Evolutionary conservation across 1,140 invertebrate species (phyloP).

Genomic region (Neodiprion fabricii): DNA sequence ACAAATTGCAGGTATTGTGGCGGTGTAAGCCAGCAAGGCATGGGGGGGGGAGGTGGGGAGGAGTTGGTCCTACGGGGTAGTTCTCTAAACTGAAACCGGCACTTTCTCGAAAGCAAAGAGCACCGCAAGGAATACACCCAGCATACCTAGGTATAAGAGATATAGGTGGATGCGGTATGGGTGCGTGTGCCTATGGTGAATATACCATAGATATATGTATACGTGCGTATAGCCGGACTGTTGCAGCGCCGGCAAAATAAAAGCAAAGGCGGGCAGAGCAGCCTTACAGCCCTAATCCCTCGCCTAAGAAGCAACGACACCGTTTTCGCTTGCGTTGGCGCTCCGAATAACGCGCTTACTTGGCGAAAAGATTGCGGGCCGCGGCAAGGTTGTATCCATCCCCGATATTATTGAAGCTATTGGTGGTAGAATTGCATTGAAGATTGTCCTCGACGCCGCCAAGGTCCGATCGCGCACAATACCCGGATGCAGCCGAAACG

Average conservation of each 20-base stretch:
- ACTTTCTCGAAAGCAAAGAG: neutral
- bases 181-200: neutral
- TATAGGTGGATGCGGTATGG: too few relatives aligned
- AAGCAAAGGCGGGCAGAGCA: slow-evolving; percentile 23
- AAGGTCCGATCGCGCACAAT: slow-evolving; percentile 42
- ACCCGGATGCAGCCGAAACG: too few relatives aligned
- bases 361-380: neutral
- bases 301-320: slow-evolving; percentile 49
- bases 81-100: neutral
- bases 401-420: too few relatives aligned
- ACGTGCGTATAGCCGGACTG: neutral
- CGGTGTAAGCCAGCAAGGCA: slow-evolving; percentile 7
- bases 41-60: too few relatives aligned
- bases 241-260: neutral
- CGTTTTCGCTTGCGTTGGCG: slow-evolving; percentile 27
- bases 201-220: neutral
- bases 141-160: too few relatives aligned
- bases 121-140: neutral
- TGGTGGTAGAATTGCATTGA: too few relatives aligned
- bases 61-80: neutral
- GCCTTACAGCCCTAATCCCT: slow-evolving; percentile 38
- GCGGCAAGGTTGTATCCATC: neutral
- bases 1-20: slow-evolving; percentile 34
- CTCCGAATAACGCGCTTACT: slow-evolving; percentile 62
- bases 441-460: too few relatives aligned